phyloP scores from a whole-genome alignment of 2,113 vertebrate genomes.

The Cavia aperea region DNA sequence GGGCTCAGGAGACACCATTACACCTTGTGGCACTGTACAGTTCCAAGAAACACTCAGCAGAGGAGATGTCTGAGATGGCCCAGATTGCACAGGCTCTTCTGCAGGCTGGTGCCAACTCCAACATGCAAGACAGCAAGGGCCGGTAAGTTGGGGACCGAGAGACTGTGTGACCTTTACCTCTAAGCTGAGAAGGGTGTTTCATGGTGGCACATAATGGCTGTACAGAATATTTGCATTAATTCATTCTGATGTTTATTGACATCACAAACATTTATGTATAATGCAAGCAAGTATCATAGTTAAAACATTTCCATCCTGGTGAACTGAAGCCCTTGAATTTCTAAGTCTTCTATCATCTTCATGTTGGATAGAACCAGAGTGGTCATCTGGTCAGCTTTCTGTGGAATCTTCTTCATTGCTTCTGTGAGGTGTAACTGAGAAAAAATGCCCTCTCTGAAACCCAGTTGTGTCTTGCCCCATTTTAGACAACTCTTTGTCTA shows the following conservation, averaged over 20 bases:
- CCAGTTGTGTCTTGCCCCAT: neutral
- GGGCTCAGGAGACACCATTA: slow-evolving; percentile 92
- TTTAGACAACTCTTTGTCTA: neutral
- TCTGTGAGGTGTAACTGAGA: neutral
- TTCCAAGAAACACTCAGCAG: slow-evolving; percentile 86
- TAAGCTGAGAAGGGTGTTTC: neutral
- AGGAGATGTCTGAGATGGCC: slow-evolving; percentile 91
- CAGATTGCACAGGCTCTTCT: slow-evolving; percentile 90
- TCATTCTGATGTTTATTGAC: neutral
- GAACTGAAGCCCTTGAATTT: neutral
- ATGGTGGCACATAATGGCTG: neutral
- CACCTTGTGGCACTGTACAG: slow-evolving; percentile 93
- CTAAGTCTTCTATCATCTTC: neutral
- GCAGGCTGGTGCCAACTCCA: slow-evolving; percentile 92
- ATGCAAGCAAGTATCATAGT: neutral
- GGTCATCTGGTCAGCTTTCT: neutral
- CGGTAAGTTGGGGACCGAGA: slow-evolving; percentile 74
- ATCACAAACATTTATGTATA: neutral
- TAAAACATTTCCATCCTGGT: slow-evolving; percentile 1
- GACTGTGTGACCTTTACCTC: neutral
- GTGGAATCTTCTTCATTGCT: neutral
- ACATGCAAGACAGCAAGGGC: slow-evolving; percentile 95
- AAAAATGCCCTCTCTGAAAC: neutral
- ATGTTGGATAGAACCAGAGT: neutral
- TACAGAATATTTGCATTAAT: neutral